Evolutionary conservation across 2,113 vertebrate genomes (phyloP), one percentile per base, ranked within the genome.

Genomic region (Saccopteryx leptura): DNA sequence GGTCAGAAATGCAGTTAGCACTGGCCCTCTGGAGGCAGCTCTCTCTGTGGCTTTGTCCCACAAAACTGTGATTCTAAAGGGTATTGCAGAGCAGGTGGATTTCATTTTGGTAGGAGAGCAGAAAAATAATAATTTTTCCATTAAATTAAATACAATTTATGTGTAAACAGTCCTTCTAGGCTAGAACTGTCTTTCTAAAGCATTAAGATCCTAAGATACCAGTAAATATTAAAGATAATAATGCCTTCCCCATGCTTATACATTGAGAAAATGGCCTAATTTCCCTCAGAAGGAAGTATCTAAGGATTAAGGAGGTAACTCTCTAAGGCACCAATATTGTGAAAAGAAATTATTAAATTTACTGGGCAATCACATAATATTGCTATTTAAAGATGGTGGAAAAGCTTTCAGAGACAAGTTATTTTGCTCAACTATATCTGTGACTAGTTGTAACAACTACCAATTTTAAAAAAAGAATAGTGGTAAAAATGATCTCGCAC

Each of bases 381-480:
- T 88, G 46, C 21, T 80, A 56, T 87, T 93, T 93, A 75, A 87
- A 81, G 31, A 48, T 65, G 24, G 4, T 56, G 0, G 18, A 7
- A 28, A 61, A 83, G 58, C 5, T 93, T 81, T 90, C 33, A 94
- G 60, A 9, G 21, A 50, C 52, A 80, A 91, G 46, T 61, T 82
- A 79, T 46, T 88, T 93, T 75, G 71, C 17, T 79, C 39, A 84
- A 46, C 50, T 90, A 0, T 78, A 52, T 54, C 48, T 88, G 31
- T 75, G 46, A 23, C 72, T 65, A 46, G 21, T 75, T 80, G 4
- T 92, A 90, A 88, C 19, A 95, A 81, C 60, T 13, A 28, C 65
- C 84, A 78, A 95, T 91, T 89, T 96, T 75, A 58, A 66, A 96
- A 66, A 96, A 93, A 94, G 61, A 87, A 78, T 56, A 87, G 46